Conservation (phyloP, 1,140 invertebrate species). For the Procambarus virginalis region DNA sequence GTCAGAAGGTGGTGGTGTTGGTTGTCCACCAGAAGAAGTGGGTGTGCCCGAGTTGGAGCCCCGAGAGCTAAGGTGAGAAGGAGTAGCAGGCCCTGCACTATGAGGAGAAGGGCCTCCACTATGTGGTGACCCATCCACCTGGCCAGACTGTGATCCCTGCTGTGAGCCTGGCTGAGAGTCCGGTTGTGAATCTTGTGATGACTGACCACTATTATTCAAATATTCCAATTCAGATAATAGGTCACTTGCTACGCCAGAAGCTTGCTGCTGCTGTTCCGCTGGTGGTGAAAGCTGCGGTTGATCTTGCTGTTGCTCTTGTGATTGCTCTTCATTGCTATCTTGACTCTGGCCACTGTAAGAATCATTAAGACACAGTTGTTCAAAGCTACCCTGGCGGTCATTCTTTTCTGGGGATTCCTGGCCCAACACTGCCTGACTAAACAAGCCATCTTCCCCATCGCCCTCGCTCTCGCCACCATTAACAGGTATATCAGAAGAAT, state of each 20-base stretch:
- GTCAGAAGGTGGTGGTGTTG: conserved; percentile 67
- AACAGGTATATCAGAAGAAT: not conserved
- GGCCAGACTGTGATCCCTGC: conserved; percentile 41
- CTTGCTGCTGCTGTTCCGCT: conserved; percentile 54
- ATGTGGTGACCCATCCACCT: conserved; percentile 53
- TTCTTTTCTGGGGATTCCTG: conserved; percentile 60
- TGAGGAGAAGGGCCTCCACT: conserved; percentile 60
- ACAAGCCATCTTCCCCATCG: conserved; percentile 63
- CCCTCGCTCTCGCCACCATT: conserved; percentile 29
- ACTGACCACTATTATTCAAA: conserved; percentile 65
- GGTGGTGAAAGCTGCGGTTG: not conserved
- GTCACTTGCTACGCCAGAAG: conserved; percentile 59
- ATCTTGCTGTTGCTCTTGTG: conserved; percentile 56
- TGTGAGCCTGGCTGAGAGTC: conserved; percentile 39
- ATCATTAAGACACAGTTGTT: conserved; percentile 69
- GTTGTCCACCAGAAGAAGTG: conserved; percentile 67
- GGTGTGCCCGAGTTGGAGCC: conserved; percentile 66
- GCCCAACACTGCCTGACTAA: conserved; percentile 69
- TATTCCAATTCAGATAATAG: conserved; percentile 67
- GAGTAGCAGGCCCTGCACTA: conserved; percentile 48
- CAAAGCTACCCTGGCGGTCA: conserved; percentile 68
- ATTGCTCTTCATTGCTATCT: conserved; percentile 16
- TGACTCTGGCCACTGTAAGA: conserved; percentile 51
- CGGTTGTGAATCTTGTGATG: conserved; percentile 26
- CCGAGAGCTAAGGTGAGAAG: conserved; percentile 62